These are phyloP conservation scores for Cosmia trapezina DNA, from an alignment of 2,888 invertebrate genomes.

Conservation along the genomic window DNA sequence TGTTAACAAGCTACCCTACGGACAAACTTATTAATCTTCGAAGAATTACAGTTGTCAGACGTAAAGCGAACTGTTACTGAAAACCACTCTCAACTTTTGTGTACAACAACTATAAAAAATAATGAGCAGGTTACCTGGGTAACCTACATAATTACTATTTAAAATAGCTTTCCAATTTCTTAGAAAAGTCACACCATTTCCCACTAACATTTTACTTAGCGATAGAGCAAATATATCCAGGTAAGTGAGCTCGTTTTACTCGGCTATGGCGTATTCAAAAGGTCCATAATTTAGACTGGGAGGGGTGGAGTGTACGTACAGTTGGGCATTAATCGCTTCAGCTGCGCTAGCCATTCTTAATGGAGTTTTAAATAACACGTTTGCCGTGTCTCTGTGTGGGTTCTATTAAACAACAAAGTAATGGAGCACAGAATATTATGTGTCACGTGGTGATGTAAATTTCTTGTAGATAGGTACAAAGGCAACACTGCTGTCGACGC, in stretches of 20 bases:
- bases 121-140: background rate
- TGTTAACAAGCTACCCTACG: background rate
- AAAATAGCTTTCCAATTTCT: conserved; percentile 16
- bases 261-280: conserved; percentile 55
- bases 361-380: conserved; percentile 60
- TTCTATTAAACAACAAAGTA: conserved; percentile 34
- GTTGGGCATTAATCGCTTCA: conserved; percentile 53
- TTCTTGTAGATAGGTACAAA: conserved; percentile 17
- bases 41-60: conserved; percentile 1
- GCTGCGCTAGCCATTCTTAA: conserved; percentile 55
- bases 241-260: conserved; percentile 51
- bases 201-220: conserved; percentile 30
- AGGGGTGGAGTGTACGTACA: conserved; percentile 40
- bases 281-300: conserved; percentile 53
- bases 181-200: conserved; percentile 23
- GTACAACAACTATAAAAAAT: background rate
- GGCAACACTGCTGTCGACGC: background rate
- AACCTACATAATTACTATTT: background rate
- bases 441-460: conserved; percentile 21
- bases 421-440: conserved; percentile 11
- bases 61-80: background rate
- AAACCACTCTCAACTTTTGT: conserved; percentile 7
- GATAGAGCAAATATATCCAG: conserved; percentile 44
- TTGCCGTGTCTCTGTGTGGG: conserved; percentile 36
- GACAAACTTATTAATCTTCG: conserved; percentile 11